phyloP scores from a whole-genome alignment of 2,797 vertebrate species.

The Pipistrellus pygmaeus region DNA sequence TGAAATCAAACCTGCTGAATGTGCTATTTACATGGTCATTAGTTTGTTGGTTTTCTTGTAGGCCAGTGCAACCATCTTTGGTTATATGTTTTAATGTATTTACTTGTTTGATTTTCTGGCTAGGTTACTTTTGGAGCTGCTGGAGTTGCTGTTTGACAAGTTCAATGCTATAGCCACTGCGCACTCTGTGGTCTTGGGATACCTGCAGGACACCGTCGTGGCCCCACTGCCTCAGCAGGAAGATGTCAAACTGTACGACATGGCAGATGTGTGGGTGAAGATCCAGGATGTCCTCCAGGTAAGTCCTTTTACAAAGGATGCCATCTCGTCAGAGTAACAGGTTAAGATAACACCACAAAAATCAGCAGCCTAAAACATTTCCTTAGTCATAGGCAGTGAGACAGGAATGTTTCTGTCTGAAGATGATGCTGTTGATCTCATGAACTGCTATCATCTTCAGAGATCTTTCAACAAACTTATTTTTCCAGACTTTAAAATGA shows the following conservation, averaged over 20 bases:
- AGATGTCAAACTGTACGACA: conserved; percentile 97
- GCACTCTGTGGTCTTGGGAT: conserved; percentile 94
- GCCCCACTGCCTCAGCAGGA: conserved; percentile 89
- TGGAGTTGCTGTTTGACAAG: conserved; percentile 98
- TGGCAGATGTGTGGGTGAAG: conserved; percentile 98
- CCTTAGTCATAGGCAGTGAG: neutral
- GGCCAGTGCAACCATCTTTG: conserved; percentile 39
- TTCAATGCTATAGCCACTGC: conserved; percentile 97
- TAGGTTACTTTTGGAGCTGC: conserved; percentile 96
- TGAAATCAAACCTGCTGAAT: neutral
- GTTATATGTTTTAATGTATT: neutral
- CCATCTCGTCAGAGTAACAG: rapidly evolving
- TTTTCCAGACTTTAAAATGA: neutral
- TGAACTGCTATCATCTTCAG: conserved; percentile 26
- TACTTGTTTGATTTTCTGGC: neutral
- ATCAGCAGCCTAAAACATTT: neutral
- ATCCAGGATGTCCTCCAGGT: conserved; percentile 99
- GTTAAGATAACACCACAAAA: neutral
- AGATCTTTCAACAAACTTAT: conserved; percentile 1
- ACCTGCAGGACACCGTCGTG: conserved; percentile 93
- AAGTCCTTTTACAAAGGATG: conserved; percentile 8
- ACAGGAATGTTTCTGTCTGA: neutral
- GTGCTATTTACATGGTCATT: neutral
- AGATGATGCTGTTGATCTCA: neutral
- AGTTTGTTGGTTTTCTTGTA: conserved; percentile 34